Evolutionary conservation across 2,113 vertebrate genomes (phyloP), one percentile per base, ranked within the genome.

Genomic region (Bos javanicus): DNA sequence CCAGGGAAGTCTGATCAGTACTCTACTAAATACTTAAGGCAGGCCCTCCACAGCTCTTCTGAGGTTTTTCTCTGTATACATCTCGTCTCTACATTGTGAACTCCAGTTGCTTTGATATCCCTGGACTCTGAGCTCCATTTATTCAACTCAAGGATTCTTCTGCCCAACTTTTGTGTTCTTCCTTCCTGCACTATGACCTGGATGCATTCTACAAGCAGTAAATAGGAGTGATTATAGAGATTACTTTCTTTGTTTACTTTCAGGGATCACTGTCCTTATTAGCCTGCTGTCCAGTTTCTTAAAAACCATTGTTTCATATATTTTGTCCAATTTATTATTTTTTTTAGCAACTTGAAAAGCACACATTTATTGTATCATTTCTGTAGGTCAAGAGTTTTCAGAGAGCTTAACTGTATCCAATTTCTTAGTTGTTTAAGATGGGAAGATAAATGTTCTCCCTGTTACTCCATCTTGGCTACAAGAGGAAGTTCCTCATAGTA

Each of bases 381-480:
- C 39, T 76, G 71, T 76, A 76, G 23, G 71, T 76, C 71, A 76
- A 6, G 23, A 43, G 39, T 76, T 76, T 76, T 39, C 36, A 43
- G 71, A 76, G 12, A 43, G 71, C 36, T 76, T 76, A 76, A 25
- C 23, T 76, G 71, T 89, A 50, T 87, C 26, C 59, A 78, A 39
- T 90, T 87, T n/a, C 57, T 95, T 87, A 54, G 78, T 57, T 81
- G n/a, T 92, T 95, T 87, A 87, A 90, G 80, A 56, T 50, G 43
- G 46, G 28, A 67, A 4, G 48, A 52, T 83, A 84, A 89, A 92
- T 96, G 23, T 94, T 93, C 71, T 94, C 10, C 30, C 39, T 60
- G 33, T 94, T 87, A 90, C 30, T 92, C 50, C 9, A 87, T 89
- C 64, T 98, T 89, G 83, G 60, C 67, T 95, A 43, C 48, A 96